Conservation (phyloP, 2,113 vertebrate species). For the Pelecanoides urinatrix region DNA sequence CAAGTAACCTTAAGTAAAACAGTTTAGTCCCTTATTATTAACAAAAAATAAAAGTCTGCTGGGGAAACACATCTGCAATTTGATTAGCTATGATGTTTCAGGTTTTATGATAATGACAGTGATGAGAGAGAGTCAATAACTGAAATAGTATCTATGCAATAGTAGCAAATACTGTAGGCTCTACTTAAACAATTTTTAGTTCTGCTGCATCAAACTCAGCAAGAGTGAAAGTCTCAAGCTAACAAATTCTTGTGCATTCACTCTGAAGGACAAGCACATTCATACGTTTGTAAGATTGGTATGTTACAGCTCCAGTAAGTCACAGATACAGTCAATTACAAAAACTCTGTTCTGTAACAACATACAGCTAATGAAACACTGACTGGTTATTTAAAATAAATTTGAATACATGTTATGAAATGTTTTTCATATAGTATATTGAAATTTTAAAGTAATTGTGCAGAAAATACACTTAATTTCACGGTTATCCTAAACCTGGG, state of each 20-base stretch:
- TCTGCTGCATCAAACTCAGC: neutral
- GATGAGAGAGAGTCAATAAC: conserved; percentile 48
- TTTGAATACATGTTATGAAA: neutral
- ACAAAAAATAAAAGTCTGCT: conserved; percentile 1
- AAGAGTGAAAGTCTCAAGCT: conserved; percentile 31
- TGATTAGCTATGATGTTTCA: conserved; percentile 21
- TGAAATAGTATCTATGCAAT: neutral
- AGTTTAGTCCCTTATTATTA: conserved; percentile 55
- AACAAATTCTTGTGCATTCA: conserved; percentile 55
- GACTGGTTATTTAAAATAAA: neutral
- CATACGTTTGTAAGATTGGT: conserved; percentile 34
- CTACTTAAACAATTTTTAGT: conserved; percentile 31
- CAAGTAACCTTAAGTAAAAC: conserved; percentile 41
- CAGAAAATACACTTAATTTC: neutral
- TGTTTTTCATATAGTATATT: neutral
- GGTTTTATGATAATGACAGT: conserved; percentile 52
- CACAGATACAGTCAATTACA: conserved; percentile 5
- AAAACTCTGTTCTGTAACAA: conserved; percentile 45
- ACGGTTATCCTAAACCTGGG: neutral
- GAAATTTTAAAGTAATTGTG: neutral
- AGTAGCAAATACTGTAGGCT: conserved; percentile 16
- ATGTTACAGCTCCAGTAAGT: conserved; percentile 15
- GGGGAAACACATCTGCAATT: conserved; percentile 15
- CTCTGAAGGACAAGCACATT: conserved; percentile 70
- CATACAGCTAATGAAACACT: neutral